Evolutionary conservation across 2,113 vertebrate species (phyloP).

Genomic region (Lethenteron camtschaticum): DNA sequence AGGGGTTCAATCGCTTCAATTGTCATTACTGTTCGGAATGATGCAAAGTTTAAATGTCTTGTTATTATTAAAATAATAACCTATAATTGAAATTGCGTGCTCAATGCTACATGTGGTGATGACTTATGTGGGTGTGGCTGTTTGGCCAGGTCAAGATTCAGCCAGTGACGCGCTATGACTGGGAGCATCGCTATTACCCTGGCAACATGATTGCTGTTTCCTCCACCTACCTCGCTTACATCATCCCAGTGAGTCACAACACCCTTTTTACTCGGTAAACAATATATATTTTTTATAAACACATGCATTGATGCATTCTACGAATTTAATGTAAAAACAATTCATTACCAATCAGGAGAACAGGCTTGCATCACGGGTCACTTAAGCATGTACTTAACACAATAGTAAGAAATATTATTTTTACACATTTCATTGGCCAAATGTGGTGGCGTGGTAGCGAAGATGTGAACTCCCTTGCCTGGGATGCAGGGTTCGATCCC

Average conservation of each 20-base stretch:
- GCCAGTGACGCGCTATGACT: slow-evolving; percentile 87
- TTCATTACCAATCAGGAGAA: neutral
- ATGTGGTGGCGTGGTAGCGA: no score
- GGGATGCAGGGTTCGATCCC: no score
- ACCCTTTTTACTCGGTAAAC: neutral
- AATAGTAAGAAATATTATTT: neutral
- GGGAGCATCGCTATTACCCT: slow-evolving; percentile 96
- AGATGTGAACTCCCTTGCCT: no score
- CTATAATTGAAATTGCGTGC: no score
- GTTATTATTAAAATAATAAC: no score
- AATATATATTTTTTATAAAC: neutral
- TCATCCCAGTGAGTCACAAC: slow-evolving; percentile 51
- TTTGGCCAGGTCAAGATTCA: slow-evolving; percentile 72
- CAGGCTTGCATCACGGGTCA: neutral
- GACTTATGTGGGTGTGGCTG: no score
- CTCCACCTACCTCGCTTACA: slow-evolving; percentile 78
- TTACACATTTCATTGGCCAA: neutral
- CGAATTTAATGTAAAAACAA: neutral
- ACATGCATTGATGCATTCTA: neutral
- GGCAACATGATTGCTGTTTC: slow-evolving; percentile 90
- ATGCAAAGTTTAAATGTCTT: no score
- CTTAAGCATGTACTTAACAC: neutral
- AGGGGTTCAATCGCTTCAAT: no score
- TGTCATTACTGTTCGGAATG: no score
- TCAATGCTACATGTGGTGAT: no score